Percentiles rank a stretch among this genome's conserved stretches.
phyloP scores from a whole-genome alignment of 2,888 invertebrate genomes.

The Nomada lathburiana region DNA sequence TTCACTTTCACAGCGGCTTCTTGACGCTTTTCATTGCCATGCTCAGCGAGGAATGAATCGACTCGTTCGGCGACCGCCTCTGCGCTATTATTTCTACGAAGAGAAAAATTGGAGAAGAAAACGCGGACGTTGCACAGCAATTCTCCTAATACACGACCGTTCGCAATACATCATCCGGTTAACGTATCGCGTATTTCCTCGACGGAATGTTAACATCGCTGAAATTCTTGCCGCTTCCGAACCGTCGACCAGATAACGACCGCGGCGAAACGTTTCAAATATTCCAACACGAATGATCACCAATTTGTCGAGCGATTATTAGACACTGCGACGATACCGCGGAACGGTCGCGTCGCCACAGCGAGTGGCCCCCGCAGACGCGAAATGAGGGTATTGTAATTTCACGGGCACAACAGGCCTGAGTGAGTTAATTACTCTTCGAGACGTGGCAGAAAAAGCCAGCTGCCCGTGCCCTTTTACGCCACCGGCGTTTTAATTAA shows the following conservation, averaged over 20 bases:
- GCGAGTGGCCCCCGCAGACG: background rate
- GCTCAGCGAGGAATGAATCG: slow-evolving; percentile 48
- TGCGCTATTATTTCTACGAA: background rate
- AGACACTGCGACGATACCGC: too few relatives aligned
- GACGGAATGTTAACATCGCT: slow-evolving; percentile 15
- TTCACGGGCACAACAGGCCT: slow-evolving; percentile 6
- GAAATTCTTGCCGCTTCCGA: slow-evolving; percentile 5
- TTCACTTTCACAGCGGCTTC: too few relatives aligned
- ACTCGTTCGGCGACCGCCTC: slow-evolving; percentile 5
- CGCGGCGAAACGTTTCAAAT: background rate
- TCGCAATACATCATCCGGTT: slow-evolving; percentile 21
- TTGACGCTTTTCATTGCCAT: background rate
- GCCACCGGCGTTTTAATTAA: slow-evolving; percentile 57
- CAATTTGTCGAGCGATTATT: background rate
- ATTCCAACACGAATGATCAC: background rate
- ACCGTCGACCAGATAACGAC: background rate
- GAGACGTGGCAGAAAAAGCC: slow-evolving; percentile 49
- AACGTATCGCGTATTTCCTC: slow-evolving; percentile 8
- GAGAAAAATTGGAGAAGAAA: too few relatives aligned
- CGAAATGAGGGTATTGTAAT: background rate
- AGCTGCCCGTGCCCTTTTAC: slow-evolving; percentile 28
- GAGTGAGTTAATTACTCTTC: slow-evolving; percentile 58
- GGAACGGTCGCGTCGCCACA: too few relatives aligned
- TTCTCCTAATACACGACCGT: slow-evolving; percentile 28
- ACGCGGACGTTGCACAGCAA: slow-evolving; percentile 17